phyloP scores from a whole-genome alignment of 2,797 vertebrate species.

The Hemitrygon akajei region DNA sequence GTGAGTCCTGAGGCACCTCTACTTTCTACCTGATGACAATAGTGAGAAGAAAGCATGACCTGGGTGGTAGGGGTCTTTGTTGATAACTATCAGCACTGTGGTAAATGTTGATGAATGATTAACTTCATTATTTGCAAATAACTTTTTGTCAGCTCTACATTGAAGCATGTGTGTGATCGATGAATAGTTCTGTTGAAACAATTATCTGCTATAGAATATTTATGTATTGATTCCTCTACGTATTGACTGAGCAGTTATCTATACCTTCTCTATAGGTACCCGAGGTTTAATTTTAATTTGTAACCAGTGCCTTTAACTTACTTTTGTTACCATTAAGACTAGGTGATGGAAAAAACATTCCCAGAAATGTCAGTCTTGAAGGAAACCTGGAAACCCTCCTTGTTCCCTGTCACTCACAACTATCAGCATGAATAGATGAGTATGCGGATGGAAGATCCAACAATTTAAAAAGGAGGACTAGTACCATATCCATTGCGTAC shows the following conservation, averaged over 20 bases:
- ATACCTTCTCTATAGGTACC: neutral
- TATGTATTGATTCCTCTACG: neutral
- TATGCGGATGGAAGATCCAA: too few relatives aligned
- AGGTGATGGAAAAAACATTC: neutral
- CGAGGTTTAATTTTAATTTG: too few relatives aligned
- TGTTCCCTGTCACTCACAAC: too few relatives aligned
- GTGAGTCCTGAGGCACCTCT: too few relatives aligned
- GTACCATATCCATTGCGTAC: too few relatives aligned
- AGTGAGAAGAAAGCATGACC: too few relatives aligned
- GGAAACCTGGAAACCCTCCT: too few relatives aligned
- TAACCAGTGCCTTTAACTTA: neutral
- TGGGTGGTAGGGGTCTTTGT: too few relatives aligned
- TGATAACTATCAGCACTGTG: neutral
- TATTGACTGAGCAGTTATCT: neutral
- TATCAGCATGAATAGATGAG: too few relatives aligned
- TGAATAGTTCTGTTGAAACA: neutral
- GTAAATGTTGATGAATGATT: neutral
- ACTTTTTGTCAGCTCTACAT: neutral
- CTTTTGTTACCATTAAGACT: neutral
- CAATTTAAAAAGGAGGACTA: too few relatives aligned
- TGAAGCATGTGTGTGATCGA: neutral
- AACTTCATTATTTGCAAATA: neutral
- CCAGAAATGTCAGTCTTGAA: neutral
- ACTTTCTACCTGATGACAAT: too few relatives aligned
- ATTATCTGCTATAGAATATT: neutral